phyloP scores from a whole-genome alignment of 2,113 vertebrate genomes.

The Chascanopsetta lugubris region DNA sequence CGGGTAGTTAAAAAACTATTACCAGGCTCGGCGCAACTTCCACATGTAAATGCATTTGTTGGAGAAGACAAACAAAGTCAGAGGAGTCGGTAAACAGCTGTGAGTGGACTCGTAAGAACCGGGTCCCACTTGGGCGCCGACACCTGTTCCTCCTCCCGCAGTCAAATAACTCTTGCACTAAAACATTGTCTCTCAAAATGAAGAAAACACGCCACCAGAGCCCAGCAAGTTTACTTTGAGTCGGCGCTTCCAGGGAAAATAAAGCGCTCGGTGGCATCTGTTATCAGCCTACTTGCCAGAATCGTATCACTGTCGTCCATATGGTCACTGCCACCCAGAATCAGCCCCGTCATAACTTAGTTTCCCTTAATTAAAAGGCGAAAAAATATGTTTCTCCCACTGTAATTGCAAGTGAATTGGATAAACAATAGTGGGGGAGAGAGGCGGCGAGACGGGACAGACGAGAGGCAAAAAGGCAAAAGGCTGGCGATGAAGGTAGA shows the following conservation, averaged over 20 bases:
- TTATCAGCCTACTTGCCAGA: slow-evolving; percentile 58
- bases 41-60: slow-evolving; percentile 44
- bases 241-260: slow-evolving; percentile 55
- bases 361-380: slow-evolving; percentile 67
- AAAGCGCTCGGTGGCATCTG: slow-evolving; percentile 72
- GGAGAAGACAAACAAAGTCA: slow-evolving; percentile 45
- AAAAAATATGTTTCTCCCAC: slow-evolving; percentile 52
- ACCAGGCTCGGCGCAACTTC: slow-evolving; percentile 22
- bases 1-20: slow-evolving; percentile 47
- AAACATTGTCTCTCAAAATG: slow-evolving; percentile 55
- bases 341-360: slow-evolving; percentile 55
- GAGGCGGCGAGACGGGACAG: slow-evolving; percentile 43
- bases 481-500: slow-evolving; percentile 54
- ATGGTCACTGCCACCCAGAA: slow-evolving; percentile 67
- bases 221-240: slow-evolving; percentile 58
- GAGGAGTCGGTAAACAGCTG: slow-evolving; percentile 51
- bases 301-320: slow-evolving; percentile 66
- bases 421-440: slow-evolving; percentile 39
- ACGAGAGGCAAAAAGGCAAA: slow-evolving; percentile 37
- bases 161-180: slow-evolving; percentile 29
- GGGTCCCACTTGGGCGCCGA: slow-evolving; percentile 41
- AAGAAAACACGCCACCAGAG: slow-evolving; percentile 50
- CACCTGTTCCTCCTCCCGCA: slow-evolving; percentile 58
- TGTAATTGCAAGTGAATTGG: slow-evolving; percentile 58
- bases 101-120: slow-evolving; percentile 33